A percentile compares a stretch with the other conserved stretches of the same genome.
These are phyloP conservation scores for Sparus aurata DNA, from an alignment of 2,797 vertebrate species.

Conservation along the genomic window DNA sequence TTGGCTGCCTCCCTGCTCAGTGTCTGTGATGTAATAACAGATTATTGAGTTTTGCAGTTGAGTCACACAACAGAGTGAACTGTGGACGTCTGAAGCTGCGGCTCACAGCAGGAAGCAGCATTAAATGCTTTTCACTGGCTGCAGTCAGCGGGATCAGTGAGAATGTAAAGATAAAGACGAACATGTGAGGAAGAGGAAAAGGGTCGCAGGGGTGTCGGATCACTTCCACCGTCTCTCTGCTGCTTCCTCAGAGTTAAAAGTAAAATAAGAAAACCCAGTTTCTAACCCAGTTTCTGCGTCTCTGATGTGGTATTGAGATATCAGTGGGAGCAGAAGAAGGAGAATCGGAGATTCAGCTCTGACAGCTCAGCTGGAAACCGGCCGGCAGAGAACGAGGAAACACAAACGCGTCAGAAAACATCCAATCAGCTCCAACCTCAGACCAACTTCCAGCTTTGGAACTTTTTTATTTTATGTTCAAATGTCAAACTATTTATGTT, in stretches of 20 bases:
- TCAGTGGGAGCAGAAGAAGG: constrained; percentile 41
- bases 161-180: not conserved
- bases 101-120: not conserved
- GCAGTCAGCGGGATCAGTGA: not conserved
- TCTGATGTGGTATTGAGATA: constrained; percentile 43
- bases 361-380: constrained; percentile 47
- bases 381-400: constrained; percentile 2
- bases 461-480: not conserved
- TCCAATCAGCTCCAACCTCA: constrained; percentile 29
- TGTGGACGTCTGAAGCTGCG: not conserved
- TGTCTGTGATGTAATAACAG: too few species aligned
- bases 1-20: too few species aligned
- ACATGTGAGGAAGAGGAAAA: not conserved
- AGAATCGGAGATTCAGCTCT: constrained; percentile 41
- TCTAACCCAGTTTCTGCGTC: constrained; percentile 31
- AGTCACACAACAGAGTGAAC: too few species aligned
- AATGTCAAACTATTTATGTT: not conserved
- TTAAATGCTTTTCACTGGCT: not conserved
- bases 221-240: not conserved
- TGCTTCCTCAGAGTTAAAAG: constrained; percentile 5
- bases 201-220: not conserved
- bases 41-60: too few species aligned
- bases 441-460: not conserved
- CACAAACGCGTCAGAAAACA: not conserved
- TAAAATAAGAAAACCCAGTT: not conserved